Evolutionary conservation across 2,888 invertebrate genomes (phyloP).

Genomic region (Campoplex capitator): DNA sequence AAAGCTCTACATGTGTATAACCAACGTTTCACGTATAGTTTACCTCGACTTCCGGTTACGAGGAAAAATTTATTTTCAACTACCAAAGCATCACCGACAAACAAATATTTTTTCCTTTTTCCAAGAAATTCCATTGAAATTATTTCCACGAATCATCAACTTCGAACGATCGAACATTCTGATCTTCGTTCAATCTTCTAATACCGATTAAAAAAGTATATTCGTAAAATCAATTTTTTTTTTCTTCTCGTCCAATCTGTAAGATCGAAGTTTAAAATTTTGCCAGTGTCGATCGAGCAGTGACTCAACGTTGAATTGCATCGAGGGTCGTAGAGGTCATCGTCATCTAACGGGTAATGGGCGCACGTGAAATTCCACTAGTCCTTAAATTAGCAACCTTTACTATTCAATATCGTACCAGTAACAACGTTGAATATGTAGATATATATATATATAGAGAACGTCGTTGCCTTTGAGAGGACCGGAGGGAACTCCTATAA

Average conservation of each 20-base stretch:
- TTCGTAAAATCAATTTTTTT: no score
- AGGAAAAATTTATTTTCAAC: not conserved
- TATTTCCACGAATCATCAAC: no score
- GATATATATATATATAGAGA: not conserved
- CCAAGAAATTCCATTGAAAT: no score
- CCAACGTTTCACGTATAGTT: slow-evolving; percentile 13
- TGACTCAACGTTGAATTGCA: slow-evolving; percentile 50
- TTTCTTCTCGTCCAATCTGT: not conserved
- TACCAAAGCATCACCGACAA: not conserved
- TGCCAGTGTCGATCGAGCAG: slow-evolving; percentile 15
- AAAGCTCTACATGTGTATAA: slow-evolving; percentile 43
- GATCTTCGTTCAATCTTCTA: no score
- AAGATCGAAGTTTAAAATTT: not conserved
- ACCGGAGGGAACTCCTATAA: slow-evolving; percentile 56
- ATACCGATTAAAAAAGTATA: no score
- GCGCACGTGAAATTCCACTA: slow-evolving; percentile 59
- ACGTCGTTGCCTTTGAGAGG: slow-evolving; percentile 43
- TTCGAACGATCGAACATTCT: no score
- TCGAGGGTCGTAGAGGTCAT: slow-evolving; percentile 43
- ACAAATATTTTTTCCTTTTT: not conserved
- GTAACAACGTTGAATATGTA: slow-evolving; percentile 2
- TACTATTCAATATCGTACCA: not conserved
- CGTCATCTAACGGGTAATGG: slow-evolving; percentile 15
- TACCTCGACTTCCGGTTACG: slow-evolving; percentile 18
- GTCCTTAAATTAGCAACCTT: slow-evolving; percentile 41